Conservation (phyloP, 2,797 vertebrate species). For the Apogon talboti region DNA sequence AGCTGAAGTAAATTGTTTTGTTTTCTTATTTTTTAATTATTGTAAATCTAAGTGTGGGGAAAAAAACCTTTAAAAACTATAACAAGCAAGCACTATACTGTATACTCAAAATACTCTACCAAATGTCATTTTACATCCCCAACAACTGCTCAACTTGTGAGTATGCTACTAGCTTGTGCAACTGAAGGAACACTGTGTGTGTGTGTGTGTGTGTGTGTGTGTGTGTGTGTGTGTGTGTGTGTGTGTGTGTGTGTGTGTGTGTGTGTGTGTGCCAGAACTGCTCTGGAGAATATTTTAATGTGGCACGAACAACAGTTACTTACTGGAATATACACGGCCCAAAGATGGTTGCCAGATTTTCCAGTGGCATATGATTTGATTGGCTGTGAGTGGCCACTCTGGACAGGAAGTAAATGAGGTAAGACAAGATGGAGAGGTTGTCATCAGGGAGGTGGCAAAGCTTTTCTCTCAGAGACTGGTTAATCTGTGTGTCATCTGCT, state of each 20-base stretch:
- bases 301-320: slow-evolving; percentile 55
- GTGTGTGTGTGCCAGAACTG: background rate
- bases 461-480: slow-evolving; percentile 68
- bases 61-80: background rate
- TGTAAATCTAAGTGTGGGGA: background rate
- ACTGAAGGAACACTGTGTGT: background rate
- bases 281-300: slow-evolving; percentile 25
- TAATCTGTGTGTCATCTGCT: slow-evolving; percentile 57
- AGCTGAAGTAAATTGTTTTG: background rate
- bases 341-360: slow-evolving; percentile 86
- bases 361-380: slow-evolving; percentile 86
- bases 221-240: slow-evolving; percentile 1
- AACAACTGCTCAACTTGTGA: slow-evolving; percentile 7
- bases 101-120: background rate
- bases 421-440: slow-evolving; percentile 79
- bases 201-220: too few species aligned
- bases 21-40: background rate
- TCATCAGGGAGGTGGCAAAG: slow-evolving; percentile 78
- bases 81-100: background rate
- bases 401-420: slow-evolving; percentile 84
- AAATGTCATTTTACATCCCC: slow-evolving; percentile 14
- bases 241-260: too few species aligned
- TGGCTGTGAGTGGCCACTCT: slow-evolving; percentile 81
- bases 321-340: slow-evolving; percentile 87
- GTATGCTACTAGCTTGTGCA: background rate